A percentile compares a stretch with the other conserved stretches of the same genome.
phyloP scores from a whole-genome alignment of 53 echinoderm and acorn worm species.

The Holothuria scabra region DNA sequence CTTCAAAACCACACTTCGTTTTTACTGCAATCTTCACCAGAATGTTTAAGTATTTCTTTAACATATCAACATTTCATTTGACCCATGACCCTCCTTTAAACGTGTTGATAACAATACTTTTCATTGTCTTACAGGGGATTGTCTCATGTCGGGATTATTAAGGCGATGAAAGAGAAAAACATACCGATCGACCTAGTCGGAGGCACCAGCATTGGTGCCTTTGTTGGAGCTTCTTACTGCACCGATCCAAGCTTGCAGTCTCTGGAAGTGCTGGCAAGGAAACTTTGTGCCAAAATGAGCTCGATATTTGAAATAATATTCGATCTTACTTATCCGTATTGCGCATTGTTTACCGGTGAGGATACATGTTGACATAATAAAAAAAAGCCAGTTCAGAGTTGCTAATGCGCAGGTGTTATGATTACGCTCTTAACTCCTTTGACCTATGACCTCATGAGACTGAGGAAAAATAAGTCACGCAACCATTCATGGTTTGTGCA shows the following conservation, averaged over 20 bases:
- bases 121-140: conserved; percentile 63
- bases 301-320: conserved; percentile 74
- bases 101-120: not conserved
- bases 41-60: too few relatives aligned
- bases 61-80: too few relatives aligned
- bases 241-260: conserved; percentile 69
- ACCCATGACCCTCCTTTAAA: too few relatives aligned
- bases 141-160: conserved; percentile 91
- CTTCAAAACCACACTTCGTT: too few relatives aligned
- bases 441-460: too few relatives aligned
- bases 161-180: conserved; percentile 79
- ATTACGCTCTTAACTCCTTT: too few relatives aligned
- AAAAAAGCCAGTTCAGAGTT: too few relatives aligned
- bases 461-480: too few relatives aligned
- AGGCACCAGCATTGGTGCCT: conserved; percentile 90
- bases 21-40: too few relatives aligned
- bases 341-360: conserved; percentile 94
- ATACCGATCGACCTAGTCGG: conserved; percentile 96
- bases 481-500: too few relatives aligned
- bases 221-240: conserved; percentile 83
- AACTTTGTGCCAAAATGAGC: conserved; percentile 78
- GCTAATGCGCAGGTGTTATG: too few relatives aligned
- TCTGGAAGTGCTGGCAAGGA: conserved; percentile 63
- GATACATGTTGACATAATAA: not conserved
- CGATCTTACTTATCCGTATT: conserved; percentile 88